Base-by-base conservation (phyloP, 2,888 invertebrate species). In the Apamea epomidion region DNA sequence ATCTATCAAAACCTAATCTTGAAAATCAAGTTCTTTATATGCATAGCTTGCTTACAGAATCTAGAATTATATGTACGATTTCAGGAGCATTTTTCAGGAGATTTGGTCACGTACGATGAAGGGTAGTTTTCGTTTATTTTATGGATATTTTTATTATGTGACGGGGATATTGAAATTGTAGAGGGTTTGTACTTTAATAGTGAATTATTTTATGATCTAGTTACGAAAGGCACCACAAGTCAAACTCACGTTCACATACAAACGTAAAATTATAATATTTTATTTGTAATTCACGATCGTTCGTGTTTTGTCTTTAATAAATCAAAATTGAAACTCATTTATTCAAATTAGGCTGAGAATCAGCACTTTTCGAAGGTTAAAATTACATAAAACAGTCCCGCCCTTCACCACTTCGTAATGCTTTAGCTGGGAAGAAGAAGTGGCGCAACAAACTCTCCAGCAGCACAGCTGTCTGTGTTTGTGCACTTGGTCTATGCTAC, bases 21-120 rank as follows among this genome's bases (percentile, higher is more conserved):
- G 67, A 74, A 82, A 87, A 87, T 87, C 81, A 79, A 79, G 88
- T 77, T 77, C 69, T 87, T 86, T 88, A 71, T 76, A 87, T 88
- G 83, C 87, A 86, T 79, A 81, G 68, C 80, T 83, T 78, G 76
- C 76, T 80, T 76, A 74, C 70, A 74, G 48, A 86, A 74, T 77
- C 71, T 88, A 62, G 74, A 80, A 86, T 74, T 54, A 82, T 82
- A 54, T 72, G 70, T 71, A 74, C 58, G 51, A 74, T 70, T 88
- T 70, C 72, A 73, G 45, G 42, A 79, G 14, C 54, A 75, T 81
- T 85, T 65, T 80, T 87, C 70, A 64, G 60, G 2, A 87, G 75
- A 85, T 82, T 82, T 70, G 82, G 75, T 83, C 87, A 83, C 87
- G 87, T 86, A 77, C 74, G 18, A 4, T 65, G 32, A 68, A 71